Percentiles rank a stretch among this genome's conserved stretches.
Conservation (phyloP, 2,113 vertebrate genomes). For the Sylvilagus bachmani region DNA sequence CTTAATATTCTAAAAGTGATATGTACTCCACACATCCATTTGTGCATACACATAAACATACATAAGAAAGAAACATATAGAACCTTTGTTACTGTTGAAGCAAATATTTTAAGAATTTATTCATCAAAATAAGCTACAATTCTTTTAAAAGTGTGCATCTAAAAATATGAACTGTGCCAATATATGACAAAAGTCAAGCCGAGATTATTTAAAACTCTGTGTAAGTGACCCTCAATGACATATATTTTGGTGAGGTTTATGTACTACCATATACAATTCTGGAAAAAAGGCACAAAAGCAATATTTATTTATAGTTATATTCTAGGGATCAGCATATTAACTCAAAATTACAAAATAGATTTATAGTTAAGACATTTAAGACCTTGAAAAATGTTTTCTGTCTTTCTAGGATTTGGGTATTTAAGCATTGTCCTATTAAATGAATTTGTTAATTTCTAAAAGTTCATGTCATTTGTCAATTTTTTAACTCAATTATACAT, state of each 20-base stretch:
- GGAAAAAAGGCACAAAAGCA: conserved; percentile 52
- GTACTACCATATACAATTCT: conserved; percentile 40
- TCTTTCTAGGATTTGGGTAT: not conserved
- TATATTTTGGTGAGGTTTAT: not conserved
- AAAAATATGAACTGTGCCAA: conserved; percentile 17
- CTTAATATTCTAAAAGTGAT: not conserved
- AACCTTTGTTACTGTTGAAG: not conserved
- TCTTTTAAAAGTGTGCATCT: conserved; percentile 57
- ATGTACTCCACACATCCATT: not conserved
- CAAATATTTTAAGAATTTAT: conserved; percentile 31
- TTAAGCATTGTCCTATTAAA: not conserved
- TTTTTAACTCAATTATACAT: conserved; percentile 83
- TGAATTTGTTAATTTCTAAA: conserved; percentile 72
- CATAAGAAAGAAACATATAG: not conserved
- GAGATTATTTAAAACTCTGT: conserved; percentile 50
- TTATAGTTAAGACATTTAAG: conserved; percentile 35
- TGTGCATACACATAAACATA: not conserved
- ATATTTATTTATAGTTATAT: conserved; percentile 55
- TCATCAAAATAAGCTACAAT: conserved; percentile 49
- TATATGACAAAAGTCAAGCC: conserved; percentile 48
- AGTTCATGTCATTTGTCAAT: conserved; percentile 77
- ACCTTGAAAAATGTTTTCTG: conserved; percentile 32
- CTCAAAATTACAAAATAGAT: conserved; percentile 49
- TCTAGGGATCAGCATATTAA: conserved; percentile 59
- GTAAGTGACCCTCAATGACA: not conserved